Evolutionary conservation across 2,113 vertebrate species (phyloP).

Genomic region (Probosciger aterrimus): DNA sequence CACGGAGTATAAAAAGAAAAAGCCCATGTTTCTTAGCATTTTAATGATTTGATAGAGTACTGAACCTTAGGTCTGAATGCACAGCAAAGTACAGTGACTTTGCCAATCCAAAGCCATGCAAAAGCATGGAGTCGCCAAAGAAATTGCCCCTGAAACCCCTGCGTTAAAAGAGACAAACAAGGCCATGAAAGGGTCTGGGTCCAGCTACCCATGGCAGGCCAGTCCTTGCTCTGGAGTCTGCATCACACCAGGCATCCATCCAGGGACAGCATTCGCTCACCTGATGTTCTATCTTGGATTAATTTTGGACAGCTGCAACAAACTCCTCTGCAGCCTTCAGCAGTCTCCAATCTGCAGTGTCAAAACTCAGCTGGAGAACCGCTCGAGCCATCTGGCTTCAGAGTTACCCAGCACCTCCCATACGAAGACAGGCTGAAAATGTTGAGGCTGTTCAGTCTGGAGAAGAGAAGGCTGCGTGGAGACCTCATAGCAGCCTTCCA

Average conservation of each 20-base stretch:
- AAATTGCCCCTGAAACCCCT: background rate
- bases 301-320: background rate
- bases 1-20: background rate
- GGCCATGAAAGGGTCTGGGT: background rate
- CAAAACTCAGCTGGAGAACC: background rate
- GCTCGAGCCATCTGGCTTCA: background rate
- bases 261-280: background rate
- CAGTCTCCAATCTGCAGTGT: background rate
- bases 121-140: accelerated
- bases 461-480: background rate
- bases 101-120: accelerated
- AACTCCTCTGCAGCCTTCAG: background rate
- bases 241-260: background rate
- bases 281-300: background rate
- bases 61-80: background rate
- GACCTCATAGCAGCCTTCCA: background rate
- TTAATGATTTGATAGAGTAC: background rate
- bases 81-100: background rate
- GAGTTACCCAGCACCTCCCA: background rate
- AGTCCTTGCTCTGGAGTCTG: background rate
- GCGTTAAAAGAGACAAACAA: background rate
- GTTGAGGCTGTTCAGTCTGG: background rate
- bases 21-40: background rate
- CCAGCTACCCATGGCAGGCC: background rate
- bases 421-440: background rate